A percentile compares a stretch with the other conserved stretches of the same genome.
Conservation (phyloP, 2,888 invertebrate species). For the Drosophila quasianomalipes region DNA sequence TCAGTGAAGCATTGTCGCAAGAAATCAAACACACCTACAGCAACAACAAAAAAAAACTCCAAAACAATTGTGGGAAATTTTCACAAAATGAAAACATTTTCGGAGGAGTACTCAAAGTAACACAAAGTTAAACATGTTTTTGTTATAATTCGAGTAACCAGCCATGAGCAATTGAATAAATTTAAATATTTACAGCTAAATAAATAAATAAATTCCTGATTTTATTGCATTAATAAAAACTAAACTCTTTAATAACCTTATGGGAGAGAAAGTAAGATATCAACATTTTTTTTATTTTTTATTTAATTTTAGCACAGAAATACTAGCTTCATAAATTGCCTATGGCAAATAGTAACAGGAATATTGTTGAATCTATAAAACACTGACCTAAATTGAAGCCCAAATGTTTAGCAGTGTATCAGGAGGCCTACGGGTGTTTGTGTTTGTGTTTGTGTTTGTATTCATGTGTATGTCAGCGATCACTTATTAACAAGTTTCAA, state of each 20-base stretch:
- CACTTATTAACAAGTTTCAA: constrained; percentile 78
- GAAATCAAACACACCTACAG: constrained; percentile 64
- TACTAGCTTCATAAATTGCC: not conserved
- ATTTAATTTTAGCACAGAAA: not conserved
- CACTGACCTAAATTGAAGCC: not conserved
- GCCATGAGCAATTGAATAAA: not conserved
- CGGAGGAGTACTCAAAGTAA: constrained; percentile 23
- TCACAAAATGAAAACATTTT: constrained; percentile 49
- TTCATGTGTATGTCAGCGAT: constrained; percentile 48
- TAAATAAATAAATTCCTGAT: not conserved
- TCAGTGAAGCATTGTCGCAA: constrained; percentile 75
- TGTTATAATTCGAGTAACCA: not conserved
- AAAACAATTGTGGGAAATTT: constrained; percentile 75
- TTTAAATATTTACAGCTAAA: not conserved
- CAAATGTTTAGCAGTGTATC: constrained; percentile 31
- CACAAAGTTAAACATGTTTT: constrained; percentile 1
- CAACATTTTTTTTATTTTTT: not conserved
- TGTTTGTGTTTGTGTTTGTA: constrained; percentile 13
- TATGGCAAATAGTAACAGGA: not conserved
- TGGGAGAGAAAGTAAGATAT: not conserved
- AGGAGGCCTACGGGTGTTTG: constrained; percentile 1
- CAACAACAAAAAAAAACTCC: constrained; percentile 14
- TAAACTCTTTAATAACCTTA: not conserved
- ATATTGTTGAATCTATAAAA: not conserved
- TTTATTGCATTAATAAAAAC: not conserved